Evolutionary conservation across 2,113 vertebrate genomes (phyloP).

Genomic region (Saguinus imperator): DNA sequence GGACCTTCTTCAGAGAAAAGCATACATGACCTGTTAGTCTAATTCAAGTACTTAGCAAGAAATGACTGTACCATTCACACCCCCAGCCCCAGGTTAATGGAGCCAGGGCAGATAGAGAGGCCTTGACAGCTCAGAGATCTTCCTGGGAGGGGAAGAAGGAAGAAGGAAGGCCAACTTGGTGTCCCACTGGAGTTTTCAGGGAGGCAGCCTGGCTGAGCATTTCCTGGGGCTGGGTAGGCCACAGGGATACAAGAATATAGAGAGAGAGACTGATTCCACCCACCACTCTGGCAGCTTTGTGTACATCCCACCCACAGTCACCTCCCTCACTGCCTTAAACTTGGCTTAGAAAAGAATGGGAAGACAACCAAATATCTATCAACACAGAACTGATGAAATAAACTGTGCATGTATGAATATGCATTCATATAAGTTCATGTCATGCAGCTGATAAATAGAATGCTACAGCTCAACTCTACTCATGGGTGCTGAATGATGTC

Average conservation of each 20-base stretch:
- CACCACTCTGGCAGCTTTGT: background rate
- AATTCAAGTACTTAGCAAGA: conserved; percentile 88
- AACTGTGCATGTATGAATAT: background rate
- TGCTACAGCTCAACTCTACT: background rate
- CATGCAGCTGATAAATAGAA: background rate
- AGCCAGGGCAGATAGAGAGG: conserved; percentile 83
- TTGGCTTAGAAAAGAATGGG: conserved; percentile 29
- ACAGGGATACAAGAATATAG: background rate
- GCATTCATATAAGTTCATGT: background rate
- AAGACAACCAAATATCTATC: background rate
- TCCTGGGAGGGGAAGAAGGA: conserved; percentile 35
- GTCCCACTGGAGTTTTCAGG: conserved; percentile 12
- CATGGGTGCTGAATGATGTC: background rate
- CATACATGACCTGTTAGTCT: conserved; percentile 87
- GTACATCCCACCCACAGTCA: background rate
- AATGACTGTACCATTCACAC: conserved; percentile 83
- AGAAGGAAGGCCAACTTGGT: background rate
- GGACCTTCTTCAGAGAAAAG: conserved; percentile 87
- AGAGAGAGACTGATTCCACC: background rate
- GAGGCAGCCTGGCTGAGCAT: conserved; percentile 6
- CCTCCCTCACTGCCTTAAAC: conserved; percentile 8
- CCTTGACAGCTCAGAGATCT: conserved; percentile 31
- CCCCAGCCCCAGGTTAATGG: conserved; percentile 85
- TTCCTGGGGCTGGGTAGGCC: conserved; percentile 28
- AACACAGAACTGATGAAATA: background rate